Conservation (phyloP, 2,797 vertebrate genomes). For the Hemitrygon akajei region DNA sequence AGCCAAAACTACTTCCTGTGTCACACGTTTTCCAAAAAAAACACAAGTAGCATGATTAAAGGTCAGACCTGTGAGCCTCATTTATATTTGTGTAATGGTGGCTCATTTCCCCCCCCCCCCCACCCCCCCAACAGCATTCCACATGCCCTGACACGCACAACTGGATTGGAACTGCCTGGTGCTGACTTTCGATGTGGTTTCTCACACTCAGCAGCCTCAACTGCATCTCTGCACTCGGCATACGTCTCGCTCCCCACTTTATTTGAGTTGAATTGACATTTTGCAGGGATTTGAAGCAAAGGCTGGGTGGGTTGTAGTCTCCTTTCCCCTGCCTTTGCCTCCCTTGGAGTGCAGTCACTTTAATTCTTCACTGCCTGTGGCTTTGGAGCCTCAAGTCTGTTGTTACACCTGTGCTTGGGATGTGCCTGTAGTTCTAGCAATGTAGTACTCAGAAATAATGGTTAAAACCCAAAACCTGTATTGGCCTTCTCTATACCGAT, state of each 20-base stretch:
- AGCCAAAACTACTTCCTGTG: constrained; percentile 70
- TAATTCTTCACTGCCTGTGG: constrained; percentile 29
- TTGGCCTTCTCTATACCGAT: not conserved
- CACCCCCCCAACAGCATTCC: not conserved
- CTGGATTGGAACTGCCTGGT: not conserved
- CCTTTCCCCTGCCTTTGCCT: constrained; percentile 23
- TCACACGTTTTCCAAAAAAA: constrained; percentile 49
- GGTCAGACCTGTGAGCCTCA: not conserved
- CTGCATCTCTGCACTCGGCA: not conserved
- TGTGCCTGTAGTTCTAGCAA: not conserved
- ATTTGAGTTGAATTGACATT: not conserved
- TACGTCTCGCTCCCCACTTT: not conserved
- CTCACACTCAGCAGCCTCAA: not conserved
- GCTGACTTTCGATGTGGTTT: not conserved
- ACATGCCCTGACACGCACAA: not conserved
- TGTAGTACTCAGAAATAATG: not conserved
- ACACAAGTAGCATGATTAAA: not conserved
- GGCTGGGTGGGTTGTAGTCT: constrained; percentile 18
- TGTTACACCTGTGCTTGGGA: not conserved
- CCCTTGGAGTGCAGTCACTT: constrained; percentile 26
- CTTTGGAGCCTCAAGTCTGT: not conserved
- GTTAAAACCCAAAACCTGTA: not conserved
- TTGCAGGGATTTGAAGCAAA: constrained; percentile 30
- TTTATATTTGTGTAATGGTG: not conserved
- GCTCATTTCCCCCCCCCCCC: not conserved